Percentiles rank a stretch among this genome's conserved stretches.
Evolutionary conservation across 2,888 invertebrate species (phyloP).

Genomic region (Aspidiotus destructor): DNA sequence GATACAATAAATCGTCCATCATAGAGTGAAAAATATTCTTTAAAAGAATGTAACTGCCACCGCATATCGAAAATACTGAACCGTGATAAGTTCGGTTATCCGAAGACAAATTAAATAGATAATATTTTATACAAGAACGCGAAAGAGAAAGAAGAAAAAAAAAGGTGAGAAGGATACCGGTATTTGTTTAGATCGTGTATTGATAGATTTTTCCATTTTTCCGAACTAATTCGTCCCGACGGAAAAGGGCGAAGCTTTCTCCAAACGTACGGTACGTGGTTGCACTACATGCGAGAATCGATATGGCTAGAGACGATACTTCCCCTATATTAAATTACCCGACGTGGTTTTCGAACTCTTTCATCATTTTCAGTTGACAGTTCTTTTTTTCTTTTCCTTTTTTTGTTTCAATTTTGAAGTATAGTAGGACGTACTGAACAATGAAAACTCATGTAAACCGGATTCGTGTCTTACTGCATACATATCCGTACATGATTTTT

Average conservation of each 20-base stretch:
- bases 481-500: no score
- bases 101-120: neutral
- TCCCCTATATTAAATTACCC: constrained; percentile 29
- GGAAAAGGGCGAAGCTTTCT: constrained; percentile 23
- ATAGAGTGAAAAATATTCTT: neutral
- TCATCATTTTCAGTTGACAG: constrained; percentile 31
- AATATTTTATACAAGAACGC: neutral
- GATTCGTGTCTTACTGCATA: no score
- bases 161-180: neutral
- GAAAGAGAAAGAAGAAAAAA: neutral
- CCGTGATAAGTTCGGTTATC: constrained; percentile 3
- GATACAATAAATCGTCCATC: constrained; percentile 1
- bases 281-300: neutral
- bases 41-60: constrained; percentile 16
- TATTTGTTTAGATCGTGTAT: constrained; percentile 14
- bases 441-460: no score
- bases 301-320: constrained; percentile 17
- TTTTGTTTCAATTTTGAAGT: no score
- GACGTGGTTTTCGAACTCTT: constrained; percentile 25
- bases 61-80: constrained; percentile 13
- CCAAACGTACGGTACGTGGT: neutral
- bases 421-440: no score
- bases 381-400: neutral
- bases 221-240: constrained; percentile 29
- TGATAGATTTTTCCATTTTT: constrained; percentile 32